A percentile compares a stretch with the other conserved stretches of the same genome.
Conservation (phyloP, 2,888 invertebrate genomes). For the Xestia rhomboidea region DNA sequence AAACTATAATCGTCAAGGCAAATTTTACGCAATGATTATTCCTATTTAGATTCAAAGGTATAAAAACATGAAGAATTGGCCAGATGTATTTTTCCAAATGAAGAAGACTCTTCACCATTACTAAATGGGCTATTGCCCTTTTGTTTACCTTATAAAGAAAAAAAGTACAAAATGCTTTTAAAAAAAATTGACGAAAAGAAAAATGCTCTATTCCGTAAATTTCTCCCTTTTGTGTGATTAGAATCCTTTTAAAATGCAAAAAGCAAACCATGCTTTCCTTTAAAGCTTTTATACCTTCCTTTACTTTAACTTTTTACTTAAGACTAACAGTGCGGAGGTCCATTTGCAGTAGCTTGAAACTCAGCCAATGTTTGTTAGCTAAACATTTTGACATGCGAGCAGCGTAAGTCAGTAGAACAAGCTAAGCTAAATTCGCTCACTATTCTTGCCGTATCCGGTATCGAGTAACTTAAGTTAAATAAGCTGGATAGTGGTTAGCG, state of each 20-base stretch:
- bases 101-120: not conserved
- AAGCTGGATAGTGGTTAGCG: constrained; percentile 1
- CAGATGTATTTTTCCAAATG: not conserved
- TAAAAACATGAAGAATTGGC: not conserved
- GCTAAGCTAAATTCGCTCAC: constrained; percentile 19
- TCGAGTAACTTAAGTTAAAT: constrained; percentile 24
- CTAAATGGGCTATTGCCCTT: not conserved
- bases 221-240: constrained; percentile 4
- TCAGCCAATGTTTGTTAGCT: constrained; percentile 29
- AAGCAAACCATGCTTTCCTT: not conserved
- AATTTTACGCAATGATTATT: not conserved
- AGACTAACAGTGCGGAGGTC: not conserved
- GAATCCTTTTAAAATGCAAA: constrained; percentile 13
- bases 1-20: not conserved
- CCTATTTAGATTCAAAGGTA: not conserved
- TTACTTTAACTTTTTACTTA: constrained; percentile 28
- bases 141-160: not conserved
- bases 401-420: constrained; percentile 18
- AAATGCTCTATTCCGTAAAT: not conserved
- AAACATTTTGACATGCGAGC: constrained; percentile 48
- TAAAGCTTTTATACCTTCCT: not conserved
- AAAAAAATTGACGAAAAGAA: not conserved
- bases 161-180: not conserved
- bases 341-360: constrained; percentile 26
- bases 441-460: not conserved